Conservation (phyloP, 2,113 vertebrate genomes). For the Pomatostomus ruficeps region DNA sequence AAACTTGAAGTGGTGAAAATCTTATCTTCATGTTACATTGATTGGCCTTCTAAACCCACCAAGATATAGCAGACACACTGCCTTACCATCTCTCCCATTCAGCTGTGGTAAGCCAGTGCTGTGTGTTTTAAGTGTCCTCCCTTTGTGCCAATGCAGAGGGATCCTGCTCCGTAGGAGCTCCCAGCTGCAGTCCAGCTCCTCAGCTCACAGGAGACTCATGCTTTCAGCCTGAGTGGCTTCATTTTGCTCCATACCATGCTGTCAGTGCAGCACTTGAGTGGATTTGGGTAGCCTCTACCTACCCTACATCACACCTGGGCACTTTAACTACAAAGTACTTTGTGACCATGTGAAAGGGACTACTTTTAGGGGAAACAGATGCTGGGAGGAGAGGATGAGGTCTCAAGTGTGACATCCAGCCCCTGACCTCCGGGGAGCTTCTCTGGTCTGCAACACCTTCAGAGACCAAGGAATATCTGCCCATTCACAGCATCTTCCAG, state of each 20-base stretch:
- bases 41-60: neutral
- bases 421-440: neutral
- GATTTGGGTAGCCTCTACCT: neutral
- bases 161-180: neutral
- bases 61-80: neutral
- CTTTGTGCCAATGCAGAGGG: neutral
- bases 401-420: neutral
- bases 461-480: neutral
- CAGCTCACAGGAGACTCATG: neutral
- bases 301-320: neutral
- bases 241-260: neutral
- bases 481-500: neutral
- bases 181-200: neutral
- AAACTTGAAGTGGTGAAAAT: neutral
- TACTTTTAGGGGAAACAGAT: neutral
- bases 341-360: neutral
- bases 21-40: neutral
- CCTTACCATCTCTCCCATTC: rapidly evolving
- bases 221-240: neutral
- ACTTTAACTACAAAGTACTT: neutral
- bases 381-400: neutral
- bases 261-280: neutral
- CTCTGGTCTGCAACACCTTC: neutral
- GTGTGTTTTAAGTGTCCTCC: neutral
- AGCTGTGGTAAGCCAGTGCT: neutral